Evolutionary conservation across 1,140 invertebrate species (phyloP).

Genomic region (Papilio machaon): DNA sequence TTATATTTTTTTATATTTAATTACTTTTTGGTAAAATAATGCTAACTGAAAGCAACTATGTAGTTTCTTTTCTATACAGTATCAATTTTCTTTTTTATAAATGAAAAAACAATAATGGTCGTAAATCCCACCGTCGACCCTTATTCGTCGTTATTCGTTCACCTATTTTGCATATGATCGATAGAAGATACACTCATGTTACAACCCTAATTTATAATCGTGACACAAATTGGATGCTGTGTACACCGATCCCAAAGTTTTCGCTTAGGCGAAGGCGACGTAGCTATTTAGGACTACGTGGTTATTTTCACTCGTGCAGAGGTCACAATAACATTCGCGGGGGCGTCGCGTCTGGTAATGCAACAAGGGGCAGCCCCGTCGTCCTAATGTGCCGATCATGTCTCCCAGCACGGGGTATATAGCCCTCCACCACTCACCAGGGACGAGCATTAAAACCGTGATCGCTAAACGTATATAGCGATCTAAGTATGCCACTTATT

Average conservation of each 20-base stretch:
- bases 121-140: background rate
- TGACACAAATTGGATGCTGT: slow-evolving; percentile 27
- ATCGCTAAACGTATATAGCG: slow-evolving; percentile 39
- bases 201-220: slow-evolving; percentile 35
- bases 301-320: slow-evolving; percentile 28
- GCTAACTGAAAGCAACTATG: background rate
- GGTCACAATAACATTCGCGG: slow-evolving; percentile 30
- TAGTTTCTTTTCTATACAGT: background rate
- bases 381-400: slow-evolving; percentile 65
- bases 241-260: slow-evolving; percentile 20
- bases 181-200: slow-evolving; percentile 25
- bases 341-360: slow-evolving; percentile 37
- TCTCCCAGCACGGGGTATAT: slow-evolving; percentile 63
- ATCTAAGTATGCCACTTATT: slow-evolving; percentile 31
- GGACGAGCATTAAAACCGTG: slow-evolving; percentile 60
- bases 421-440: slow-evolving; percentile 63
- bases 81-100: slow-evolving; percentile 16
- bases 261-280: background rate
- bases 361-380: slow-evolving; percentile 55
- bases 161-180: slow-evolving; percentile 34
- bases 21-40: too few species aligned
- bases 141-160: slow-evolving; percentile 17
- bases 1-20: too few species aligned
- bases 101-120: slow-evolving; percentile 24
- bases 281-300: background rate